Base-by-base conservation (phyloP, 2,888 invertebrate species). In the Ophion ellenae region DNA sequence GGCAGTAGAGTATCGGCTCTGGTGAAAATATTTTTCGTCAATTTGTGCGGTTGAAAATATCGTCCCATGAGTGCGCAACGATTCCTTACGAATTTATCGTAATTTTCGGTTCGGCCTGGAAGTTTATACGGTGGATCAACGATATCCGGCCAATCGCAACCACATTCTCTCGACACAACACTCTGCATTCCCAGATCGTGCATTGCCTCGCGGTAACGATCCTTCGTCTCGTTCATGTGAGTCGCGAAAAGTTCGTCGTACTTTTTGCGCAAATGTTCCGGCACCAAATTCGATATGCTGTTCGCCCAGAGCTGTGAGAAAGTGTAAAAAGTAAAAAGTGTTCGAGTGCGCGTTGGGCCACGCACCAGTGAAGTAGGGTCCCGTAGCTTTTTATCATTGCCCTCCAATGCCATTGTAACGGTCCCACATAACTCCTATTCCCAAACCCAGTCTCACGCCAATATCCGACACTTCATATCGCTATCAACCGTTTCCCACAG, bases 121-220 rank as follows among this genome's bases (percentile, higher is more conserved):
- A 95, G 95, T 91, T 96, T 96, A 90, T 96, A 96, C 83, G 95
- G 93, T 36, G 94, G 93, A 90, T 96, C 95, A 84, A 91, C 91
- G 86, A 94, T 94, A 83, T 95, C 94, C 24, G 94, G 92, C 81
- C 95, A 94, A 3, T 95, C 94, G 7, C 95, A 95, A 61, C 96
- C 95, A 0, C 96, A 96, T 59, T 95, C 92, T 76, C 96, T 96
- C 57, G 95, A 95, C 20, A 97, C 95, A 79, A 96, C 95, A 53
- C 95, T 95, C 90, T 95, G 96, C 70, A 97, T 95, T 14, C 96
- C 96, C 57, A 96, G 95, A 0, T 95, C 94, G 88, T 96, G 94
- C 92, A 83, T 93, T 87, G 78, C 89, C 87, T 59, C 90, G 88
- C 71, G 91, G 87, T 89, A 94, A 85, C 90, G 94, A 3, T 85